A percentile compares a stretch with the other conserved stretches of the same genome.
Evolutionary conservation across 2,888 invertebrate species (phyloP).

Genomic region (Melipona beecheii): DNA sequence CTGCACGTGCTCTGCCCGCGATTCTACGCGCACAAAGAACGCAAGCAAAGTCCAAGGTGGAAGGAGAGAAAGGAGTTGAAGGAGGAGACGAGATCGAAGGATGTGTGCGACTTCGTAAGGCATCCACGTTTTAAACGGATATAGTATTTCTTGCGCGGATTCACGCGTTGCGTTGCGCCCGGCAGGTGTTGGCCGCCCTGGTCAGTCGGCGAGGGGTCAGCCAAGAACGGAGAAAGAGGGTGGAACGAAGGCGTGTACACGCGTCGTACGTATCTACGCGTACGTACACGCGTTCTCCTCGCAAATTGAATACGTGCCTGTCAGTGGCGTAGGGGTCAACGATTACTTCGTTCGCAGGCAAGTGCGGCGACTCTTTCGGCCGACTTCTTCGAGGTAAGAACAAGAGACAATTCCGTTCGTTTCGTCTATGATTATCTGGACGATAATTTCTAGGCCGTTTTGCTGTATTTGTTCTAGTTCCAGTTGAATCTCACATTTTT

Average conservation of each 20-base stretch:
- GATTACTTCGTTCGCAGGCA: slow-evolving; percentile 34
- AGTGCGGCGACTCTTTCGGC: slow-evolving; percentile 61
- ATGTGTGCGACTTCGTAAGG: slow-evolving; percentile 65
- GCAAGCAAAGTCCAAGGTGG: slow-evolving; percentile 20
- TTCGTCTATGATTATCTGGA: background rate
- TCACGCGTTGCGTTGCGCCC: slow-evolving; percentile 23
- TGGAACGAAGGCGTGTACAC: slow-evolving; percentile 23
- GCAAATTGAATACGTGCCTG: slow-evolving; percentile 70
- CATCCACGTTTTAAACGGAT: slow-evolving; percentile 67
- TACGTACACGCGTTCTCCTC: slow-evolving; percentile 55
- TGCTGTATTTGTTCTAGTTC: no score
- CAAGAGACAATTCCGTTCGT: background rate
- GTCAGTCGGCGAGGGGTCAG: slow-evolving; percentile 57
- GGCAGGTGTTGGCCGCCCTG: slow-evolving; percentile 65
- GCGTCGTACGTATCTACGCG: slow-evolving; percentile 46
- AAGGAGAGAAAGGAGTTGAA: slow-evolving; percentile 21
- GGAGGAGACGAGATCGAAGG: slow-evolving; percentile 42
- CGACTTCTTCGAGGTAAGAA: background rate
- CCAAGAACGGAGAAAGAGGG: slow-evolving; percentile 42
- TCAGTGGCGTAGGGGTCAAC: slow-evolving; percentile 57
- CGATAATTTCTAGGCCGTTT: background rate
- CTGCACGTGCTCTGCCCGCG: slow-evolving; percentile 71
- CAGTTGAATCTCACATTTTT: slow-evolving; percentile 2
- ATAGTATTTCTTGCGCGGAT: slow-evolving; percentile 61
- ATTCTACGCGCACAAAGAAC: slow-evolving; percentile 57